phyloP scores from a whole-genome alignment of 2,797 vertebrate species.

The Coendou prehensilis region DNA sequence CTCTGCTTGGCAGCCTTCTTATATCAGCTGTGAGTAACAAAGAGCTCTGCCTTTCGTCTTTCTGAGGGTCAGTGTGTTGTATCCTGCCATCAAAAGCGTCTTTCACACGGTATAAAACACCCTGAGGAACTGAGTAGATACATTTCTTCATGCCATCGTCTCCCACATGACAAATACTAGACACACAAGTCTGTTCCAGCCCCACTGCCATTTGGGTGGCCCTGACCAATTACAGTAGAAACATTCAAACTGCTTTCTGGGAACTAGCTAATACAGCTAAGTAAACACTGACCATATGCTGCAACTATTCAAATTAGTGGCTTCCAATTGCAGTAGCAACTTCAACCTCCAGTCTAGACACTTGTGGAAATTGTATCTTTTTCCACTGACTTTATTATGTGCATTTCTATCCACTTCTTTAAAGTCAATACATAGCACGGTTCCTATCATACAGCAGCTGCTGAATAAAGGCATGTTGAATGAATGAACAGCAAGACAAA shows the following conservation, averaged over 20 bases:
- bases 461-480: background rate
- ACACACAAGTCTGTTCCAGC: background rate
- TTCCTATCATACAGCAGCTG: background rate
- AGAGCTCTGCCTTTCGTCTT: background rate
- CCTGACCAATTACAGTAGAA: background rate
- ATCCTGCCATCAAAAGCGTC: background rate
- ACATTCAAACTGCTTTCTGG: background rate
- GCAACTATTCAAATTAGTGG: background rate
- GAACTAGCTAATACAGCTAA: background rate
- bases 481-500: background rate
- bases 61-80: no score
- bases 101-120: background rate
- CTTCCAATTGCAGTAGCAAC: background rate
- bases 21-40: no score
- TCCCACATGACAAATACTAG: background rate
- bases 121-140: background rate
- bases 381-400: background rate
- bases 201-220: background rate
- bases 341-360: background rate
- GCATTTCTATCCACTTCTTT: background rate
- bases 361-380: background rate
- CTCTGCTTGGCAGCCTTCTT: background rate
- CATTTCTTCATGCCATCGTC: background rate
- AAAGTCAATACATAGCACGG: background rate
- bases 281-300: background rate